Evolutionary conservation across 2,113 vertebrate species (phyloP), one percentile per base, ranked within the genome.

Genomic region (Ictalurus furcatus): DNA sequence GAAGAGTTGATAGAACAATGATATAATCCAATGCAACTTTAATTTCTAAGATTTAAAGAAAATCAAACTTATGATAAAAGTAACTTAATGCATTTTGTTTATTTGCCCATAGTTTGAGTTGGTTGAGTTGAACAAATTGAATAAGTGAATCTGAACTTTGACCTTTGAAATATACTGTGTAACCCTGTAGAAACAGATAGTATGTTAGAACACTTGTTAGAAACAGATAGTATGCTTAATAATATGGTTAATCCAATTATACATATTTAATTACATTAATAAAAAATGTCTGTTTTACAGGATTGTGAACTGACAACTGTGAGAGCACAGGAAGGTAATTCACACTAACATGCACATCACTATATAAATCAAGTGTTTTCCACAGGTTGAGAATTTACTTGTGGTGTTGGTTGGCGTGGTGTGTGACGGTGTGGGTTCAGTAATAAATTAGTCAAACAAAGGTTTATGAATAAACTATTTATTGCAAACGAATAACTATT

Each of bases 291-390:
- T 84, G 13, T 84, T 65, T 85, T 85, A 48, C 83, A 85, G 83
- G 14, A 48, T 48, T 67, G 21, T 65, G 6, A 28, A 40, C 23
- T 85, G 37, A 85, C 37, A 85, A 14, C 37, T 65, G 84, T 71
- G 63, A 59, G 3, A 30, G 19, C 44, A n/a, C 65, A 85, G 65
- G 44, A 52, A 85, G 84, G 84, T 85, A 85, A 85, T 28, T 67
- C 1, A 85, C 30, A 85, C 5, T 25, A 12, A 28, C 4, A 76
- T 23, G 40, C 9, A 21, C 21, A 48, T 78, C 37, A 48, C 40
- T 25, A 40, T 71, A 71, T 71, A 34, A 34, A 44, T 44, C 44
- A 44, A 40, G 40, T 40, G 40, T 40, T 40, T 40, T 4, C 40
- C 40, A 40, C 2, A 40, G 40, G 40, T 40, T 40, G 40, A 40